Evolutionary conservation across 2,797 vertebrate genomes (phyloP), one percentile per base, ranked within the genome.

Genomic region (Syngnathus acus): DNA sequence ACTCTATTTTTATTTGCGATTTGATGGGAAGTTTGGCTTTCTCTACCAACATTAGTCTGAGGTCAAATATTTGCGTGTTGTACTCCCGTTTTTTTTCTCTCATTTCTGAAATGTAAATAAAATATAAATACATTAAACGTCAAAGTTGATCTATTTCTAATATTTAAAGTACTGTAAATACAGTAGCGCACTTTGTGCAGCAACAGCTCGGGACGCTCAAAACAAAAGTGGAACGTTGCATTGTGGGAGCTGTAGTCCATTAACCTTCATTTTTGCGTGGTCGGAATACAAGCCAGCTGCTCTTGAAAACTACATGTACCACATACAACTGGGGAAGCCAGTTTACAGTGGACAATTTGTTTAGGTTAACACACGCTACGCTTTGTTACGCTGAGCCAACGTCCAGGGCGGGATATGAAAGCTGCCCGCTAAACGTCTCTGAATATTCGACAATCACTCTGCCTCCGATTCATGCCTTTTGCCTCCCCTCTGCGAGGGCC

Each of bases 81-180:
- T 61, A 62, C 65, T 76, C 77, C 76, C 68, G 77, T 2, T 17
- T 66, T 73, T 81, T 84, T 85, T 73, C 69, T 75, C 84, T 74
- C 70, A 75, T 85, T 82, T 83, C 80, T 70, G 87, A 69, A 67
- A 59, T 93, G 92, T 93, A 93, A 93, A 93, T 93, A 93, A 93
- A 93, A 81, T 75, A 78, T 81, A 84, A 70, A 66, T 76, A 74
- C 70, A 21, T 75, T 51, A 76, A 69, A 40, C 6, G 23, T 55
- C 4, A 26, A 19, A 6, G 47, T 17, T 48, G 9, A 43, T 43
- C 42, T n/a, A 32, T 32, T 32, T 51, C 4, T 9, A 54, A 21
- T 54, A 9, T 32, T 26, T 54, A 54, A 26, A 26, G 9, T 32
- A 13, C 23, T 23, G 53, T 54, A 23, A 55, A 13, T 17, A 19